Evolutionary conservation across 2,888 invertebrate species (phyloP).

Genomic region (Chloroclysta siterata): DNA sequence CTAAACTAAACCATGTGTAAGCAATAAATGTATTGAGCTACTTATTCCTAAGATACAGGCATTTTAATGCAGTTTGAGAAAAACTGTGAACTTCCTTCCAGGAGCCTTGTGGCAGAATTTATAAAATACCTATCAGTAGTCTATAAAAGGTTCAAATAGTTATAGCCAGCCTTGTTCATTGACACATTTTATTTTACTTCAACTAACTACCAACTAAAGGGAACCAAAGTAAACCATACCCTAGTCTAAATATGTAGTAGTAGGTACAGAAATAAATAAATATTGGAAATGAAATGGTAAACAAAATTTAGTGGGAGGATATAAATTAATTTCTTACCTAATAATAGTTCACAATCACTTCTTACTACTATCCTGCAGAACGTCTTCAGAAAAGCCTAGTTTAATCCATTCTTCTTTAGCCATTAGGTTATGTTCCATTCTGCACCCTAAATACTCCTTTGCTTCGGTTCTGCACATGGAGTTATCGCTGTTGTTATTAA

Average conservation of each 20-base stretch:
- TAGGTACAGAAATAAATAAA: too few species aligned
- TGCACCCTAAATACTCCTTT: slow-evolving; percentile 94
- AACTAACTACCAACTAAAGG: not conserved
- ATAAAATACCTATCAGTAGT: not conserved
- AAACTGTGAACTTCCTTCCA: too few species aligned
- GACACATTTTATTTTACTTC: not conserved
- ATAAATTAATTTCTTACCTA: slow-evolving; percentile 22
- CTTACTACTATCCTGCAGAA: slow-evolving; percentile 44
- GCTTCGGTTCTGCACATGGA: slow-evolving; percentile 91
- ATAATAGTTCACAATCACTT: slow-evolving; percentile 25
- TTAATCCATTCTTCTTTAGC: slow-evolving; percentile 95
- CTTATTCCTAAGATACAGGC: too few species aligned
- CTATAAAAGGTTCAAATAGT: not conserved
- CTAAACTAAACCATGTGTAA: too few species aligned
- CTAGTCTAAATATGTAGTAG: not conserved
- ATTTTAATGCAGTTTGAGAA: too few species aligned
- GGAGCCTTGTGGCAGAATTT: too few species aligned
- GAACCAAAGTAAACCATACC: too few species aligned
- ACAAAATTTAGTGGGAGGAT: not conserved
- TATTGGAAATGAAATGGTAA: too few species aligned
- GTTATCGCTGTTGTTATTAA: slow-evolving; percentile 90
- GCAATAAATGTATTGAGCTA: too few species aligned
- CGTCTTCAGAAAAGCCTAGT: slow-evolving; percentile 88
- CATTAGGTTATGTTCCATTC: slow-evolving; percentile 98
- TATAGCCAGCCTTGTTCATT: not conserved